Conservation (phyloP, 2,797 vertebrate genomes). For the Limosa lapponica region DNA sequence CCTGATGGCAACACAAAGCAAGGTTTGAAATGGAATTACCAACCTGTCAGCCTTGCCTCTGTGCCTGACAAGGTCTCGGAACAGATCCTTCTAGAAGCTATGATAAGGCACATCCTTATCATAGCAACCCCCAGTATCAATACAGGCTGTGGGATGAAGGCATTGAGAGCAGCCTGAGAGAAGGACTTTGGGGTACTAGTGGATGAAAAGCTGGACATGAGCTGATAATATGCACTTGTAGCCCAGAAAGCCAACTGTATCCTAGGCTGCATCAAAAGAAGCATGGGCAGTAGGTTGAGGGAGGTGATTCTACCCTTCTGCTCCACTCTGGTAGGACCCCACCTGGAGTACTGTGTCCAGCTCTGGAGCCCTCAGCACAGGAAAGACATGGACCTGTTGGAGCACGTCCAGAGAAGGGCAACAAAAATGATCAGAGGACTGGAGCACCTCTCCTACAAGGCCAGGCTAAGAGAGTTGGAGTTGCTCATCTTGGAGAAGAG, state of each 20-base stretch:
- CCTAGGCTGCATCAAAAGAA: neutral
- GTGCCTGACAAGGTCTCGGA: neutral
- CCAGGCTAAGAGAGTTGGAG: neutral
- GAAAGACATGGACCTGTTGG: neutral
- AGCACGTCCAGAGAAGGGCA: neutral
- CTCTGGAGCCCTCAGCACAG: neutral
- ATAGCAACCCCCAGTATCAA: too few relatives aligned
- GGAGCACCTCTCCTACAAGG: neutral
- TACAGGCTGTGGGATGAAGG: neutral
- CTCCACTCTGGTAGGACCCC: neutral
- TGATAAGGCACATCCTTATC: neutral
- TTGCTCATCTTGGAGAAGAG: neutral
- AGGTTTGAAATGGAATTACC: neutral
- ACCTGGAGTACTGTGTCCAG: accelerated
- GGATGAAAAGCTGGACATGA: neutral
- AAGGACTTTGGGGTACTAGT: neutral
- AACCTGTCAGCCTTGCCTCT: neutral
- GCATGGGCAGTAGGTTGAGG: accelerated
- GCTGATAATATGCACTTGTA: accelerated
- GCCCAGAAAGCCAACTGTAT: neutral
- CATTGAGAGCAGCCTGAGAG: neutral
- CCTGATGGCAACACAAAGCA: neutral
- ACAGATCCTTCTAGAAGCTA: neutral
- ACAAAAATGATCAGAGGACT: neutral
- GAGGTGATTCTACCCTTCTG: neutral